Percentiles rank a stretch among this genome's conserved stretches.
phyloP scores from a whole-genome alignment of 2,888 invertebrate species.

The Carterocephalus palaemon region DNA sequence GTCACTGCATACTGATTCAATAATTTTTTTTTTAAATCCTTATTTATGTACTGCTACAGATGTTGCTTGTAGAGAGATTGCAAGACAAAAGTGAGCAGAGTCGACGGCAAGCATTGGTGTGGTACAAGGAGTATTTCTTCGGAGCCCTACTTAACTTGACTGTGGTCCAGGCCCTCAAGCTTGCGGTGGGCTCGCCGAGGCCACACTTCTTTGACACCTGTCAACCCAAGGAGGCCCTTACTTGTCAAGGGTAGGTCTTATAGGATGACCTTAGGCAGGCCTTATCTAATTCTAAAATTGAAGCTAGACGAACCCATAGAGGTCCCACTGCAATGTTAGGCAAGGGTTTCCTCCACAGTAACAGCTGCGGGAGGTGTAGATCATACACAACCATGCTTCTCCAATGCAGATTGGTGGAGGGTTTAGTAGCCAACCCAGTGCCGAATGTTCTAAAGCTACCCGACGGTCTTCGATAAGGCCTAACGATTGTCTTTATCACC shows the following conservation, averaged over 20 bases:
- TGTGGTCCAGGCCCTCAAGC: conserved; percentile 79
- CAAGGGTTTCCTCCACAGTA: too few relatives aligned
- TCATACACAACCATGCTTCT: too few relatives aligned
- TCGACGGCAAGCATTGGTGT: conserved; percentile 55
- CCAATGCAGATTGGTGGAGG: too few relatives aligned
- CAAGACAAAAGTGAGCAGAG: conserved; percentile 45
- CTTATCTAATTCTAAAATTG: background rate
- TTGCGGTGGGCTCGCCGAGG: conserved; percentile 83
- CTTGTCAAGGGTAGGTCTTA: conserved; percentile 70
- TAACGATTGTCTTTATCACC: too few relatives aligned
- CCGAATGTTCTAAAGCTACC: too few relatives aligned
- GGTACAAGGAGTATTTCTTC: conserved; percentile 81
- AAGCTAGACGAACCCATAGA: too few relatives aligned
- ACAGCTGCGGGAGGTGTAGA: too few relatives aligned
- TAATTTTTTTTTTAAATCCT: too few relatives aligned
- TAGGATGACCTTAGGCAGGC: background rate
- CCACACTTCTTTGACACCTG: conserved; percentile 89
- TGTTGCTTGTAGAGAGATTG: conserved; percentile 55
- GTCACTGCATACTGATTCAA: too few relatives aligned
- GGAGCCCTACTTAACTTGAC: conserved; percentile 80
- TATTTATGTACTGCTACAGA: conserved; percentile 40
- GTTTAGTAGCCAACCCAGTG: too few relatives aligned
- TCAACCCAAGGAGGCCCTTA: conserved; percentile 79
- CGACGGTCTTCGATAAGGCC: too few relatives aligned
- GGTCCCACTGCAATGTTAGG: too few relatives aligned